Evolutionary conservation across 2,888 invertebrate genomes (phyloP).

Genomic region (Troides oblongomaculatus): DNA sequence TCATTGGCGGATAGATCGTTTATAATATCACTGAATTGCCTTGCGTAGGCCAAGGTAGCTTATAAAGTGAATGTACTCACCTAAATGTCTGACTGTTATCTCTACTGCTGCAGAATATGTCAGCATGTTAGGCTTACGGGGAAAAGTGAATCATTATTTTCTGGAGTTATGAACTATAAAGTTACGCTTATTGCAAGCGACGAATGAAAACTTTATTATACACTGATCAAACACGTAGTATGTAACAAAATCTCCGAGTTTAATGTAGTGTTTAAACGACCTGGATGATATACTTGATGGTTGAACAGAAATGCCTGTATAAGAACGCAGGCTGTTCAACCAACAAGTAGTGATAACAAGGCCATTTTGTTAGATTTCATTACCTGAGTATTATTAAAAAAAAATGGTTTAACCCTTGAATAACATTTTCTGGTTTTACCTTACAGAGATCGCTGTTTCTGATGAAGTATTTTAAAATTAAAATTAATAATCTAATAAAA

Average conservation of each 20-base stretch:
- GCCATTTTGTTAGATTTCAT: too few species aligned
- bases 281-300: too few species aligned
- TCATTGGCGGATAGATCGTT: constrained; percentile 65
- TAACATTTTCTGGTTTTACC: too few species aligned
- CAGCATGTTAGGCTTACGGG: constrained; percentile 31
- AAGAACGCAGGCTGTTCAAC: too few species aligned
- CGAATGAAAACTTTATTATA: background rate
- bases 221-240: background rate
- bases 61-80: constrained; percentile 67
- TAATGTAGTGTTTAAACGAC: too few species aligned
- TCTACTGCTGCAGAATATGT: constrained; percentile 45
- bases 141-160: background rate
- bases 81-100: constrained; percentile 57
- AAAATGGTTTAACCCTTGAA: too few species aligned
- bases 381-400: too few species aligned
- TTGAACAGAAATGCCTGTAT: too few species aligned
- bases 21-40: constrained; percentile 75
- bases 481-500: too few species aligned
- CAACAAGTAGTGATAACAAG: too few species aligned
- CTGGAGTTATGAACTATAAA: background rate
- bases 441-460: too few species aligned
- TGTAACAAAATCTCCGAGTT: background rate
- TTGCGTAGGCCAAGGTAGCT: constrained; percentile 74
- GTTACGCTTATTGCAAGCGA: background rate
- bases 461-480: too few species aligned